phyloP scores from a whole-genome alignment of 2,113 vertebrate genomes.

The Vireo altiloquus region DNA sequence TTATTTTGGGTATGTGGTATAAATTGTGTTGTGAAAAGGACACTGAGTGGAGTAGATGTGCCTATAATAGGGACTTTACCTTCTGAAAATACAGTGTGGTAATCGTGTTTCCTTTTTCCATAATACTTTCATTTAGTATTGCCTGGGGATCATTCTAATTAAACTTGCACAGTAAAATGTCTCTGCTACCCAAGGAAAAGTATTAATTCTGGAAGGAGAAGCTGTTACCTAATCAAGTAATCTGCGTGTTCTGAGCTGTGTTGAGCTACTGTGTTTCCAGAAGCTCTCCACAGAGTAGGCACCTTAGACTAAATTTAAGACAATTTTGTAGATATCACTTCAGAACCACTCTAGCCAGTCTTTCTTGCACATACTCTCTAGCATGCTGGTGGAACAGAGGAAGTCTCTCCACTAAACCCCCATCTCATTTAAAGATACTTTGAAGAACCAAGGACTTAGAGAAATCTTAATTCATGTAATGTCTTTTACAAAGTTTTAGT shows the following conservation, averaged over 20 bases:
- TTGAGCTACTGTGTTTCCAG: background rate
- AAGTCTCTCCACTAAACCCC: background rate
- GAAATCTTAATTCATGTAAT: background rate
- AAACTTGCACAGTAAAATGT: background rate
- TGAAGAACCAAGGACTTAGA: background rate
- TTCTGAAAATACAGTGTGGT: background rate
- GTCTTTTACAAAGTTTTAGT: background rate
- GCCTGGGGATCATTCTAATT: background rate
- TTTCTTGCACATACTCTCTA: background rate
- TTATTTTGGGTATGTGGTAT: background rate
- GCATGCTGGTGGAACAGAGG: background rate
- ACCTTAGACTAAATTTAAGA: background rate
- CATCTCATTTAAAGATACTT: background rate
- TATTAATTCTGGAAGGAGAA: background rate
- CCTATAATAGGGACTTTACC: background rate
- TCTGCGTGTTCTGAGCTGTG: background rate
- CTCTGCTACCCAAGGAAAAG: background rate
- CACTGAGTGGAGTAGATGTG: background rate
- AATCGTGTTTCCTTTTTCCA: background rate
- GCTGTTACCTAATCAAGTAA: background rate
- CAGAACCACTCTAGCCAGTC: background rate
- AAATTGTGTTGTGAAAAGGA: background rate
- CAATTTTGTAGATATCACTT: background rate
- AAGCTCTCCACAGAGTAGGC: background rate
- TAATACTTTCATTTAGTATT: background rate